Evolutionary conservation across 2,797 vertebrate genomes (phyloP).

Genomic region (Characodon lateralis): DNA sequence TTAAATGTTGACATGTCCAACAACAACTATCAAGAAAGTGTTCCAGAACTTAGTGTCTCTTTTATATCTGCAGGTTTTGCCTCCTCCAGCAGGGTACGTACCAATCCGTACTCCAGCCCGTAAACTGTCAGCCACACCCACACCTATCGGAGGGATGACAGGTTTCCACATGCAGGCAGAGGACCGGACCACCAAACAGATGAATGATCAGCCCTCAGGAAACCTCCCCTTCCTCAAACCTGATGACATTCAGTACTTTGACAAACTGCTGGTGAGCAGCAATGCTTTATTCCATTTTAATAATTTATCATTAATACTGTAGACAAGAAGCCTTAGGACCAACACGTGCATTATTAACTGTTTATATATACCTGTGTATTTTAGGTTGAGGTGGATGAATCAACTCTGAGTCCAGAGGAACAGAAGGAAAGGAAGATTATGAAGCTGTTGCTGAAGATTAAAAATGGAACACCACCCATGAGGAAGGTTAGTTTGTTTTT

Average conservation of each 20-base stretch:
- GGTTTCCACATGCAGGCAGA: slow-evolving; percentile 99
- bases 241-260: slow-evolving; percentile 98
- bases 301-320: neutral
- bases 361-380: neutral
- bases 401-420: slow-evolving; percentile 96
- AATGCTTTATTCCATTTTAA: neutral
- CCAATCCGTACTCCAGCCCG: slow-evolving; percentile 97
- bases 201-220: slow-evolving; percentile 97
- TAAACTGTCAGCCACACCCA: slow-evolving; percentile 95
- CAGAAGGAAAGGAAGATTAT: slow-evolving; percentile 99
- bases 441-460: slow-evolving; percentile 98
- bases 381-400: slow-evolving; percentile 98
- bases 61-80: slow-evolving; percentile 85
- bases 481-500: slow-evolving; percentile 83
- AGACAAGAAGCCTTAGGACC: neutral
- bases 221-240: slow-evolving; percentile 99
- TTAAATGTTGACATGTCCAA: neutral
- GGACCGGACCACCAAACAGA: slow-evolving; percentile 94
- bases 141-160: slow-evolving; percentile 96
- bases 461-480: slow-evolving; percentile 99
- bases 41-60: neutral
- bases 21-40: neutral
- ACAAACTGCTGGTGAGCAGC: slow-evolving; percentile 93
- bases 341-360: neutral
- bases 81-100: slow-evolving; percentile 96